These are phyloP conservation scores for Gavialis gangeticus DNA, from an alignment of 2,113 vertebrate species.

Conservation along the genomic window DNA sequence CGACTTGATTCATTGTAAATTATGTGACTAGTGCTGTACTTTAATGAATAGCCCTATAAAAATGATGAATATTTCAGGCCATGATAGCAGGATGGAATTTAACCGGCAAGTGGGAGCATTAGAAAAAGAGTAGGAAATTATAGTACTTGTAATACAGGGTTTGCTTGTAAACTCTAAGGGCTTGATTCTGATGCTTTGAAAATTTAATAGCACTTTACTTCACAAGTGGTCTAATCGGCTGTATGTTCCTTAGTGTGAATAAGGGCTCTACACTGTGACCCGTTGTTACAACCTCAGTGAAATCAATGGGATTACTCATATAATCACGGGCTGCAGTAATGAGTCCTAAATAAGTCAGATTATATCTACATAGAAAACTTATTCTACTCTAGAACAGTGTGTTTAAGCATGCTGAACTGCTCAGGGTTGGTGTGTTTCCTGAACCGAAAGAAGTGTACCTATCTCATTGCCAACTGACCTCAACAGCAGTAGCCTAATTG, in stretches of 20 bases:
- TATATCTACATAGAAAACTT: no score
- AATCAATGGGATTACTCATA: not conserved
- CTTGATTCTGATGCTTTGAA: not conserved
- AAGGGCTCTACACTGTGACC: not conserved
- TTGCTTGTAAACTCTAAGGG: not conserved
- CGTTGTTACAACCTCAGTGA: not conserved
- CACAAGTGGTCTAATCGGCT: not conserved
- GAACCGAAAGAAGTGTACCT: no score
- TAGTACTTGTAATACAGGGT: fast-evolving
- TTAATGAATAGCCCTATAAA: constrained; percentile 39
- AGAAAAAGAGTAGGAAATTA: not conserved
- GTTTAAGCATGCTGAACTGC: not conserved
- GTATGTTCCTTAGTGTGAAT: not conserved
- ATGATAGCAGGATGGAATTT: constrained; percentile 30
- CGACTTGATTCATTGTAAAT: constrained; percentile 33
- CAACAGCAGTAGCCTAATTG: no score
- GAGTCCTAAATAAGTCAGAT: not conserved
- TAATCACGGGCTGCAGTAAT: not conserved
- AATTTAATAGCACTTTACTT: not conserved
- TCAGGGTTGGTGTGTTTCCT: not conserved
- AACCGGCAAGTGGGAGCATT: constrained; percentile 10
- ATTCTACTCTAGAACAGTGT: not conserved
- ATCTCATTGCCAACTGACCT: no score
- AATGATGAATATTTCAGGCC: not conserved
- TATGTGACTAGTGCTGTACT: constrained; percentile 39